A percentile compares a stretch with the other conserved stretches of the same genome.
phyloP scores from a whole-genome alignment of 2,113 vertebrate genomes.

The Ramphastos sulfuratus region DNA sequence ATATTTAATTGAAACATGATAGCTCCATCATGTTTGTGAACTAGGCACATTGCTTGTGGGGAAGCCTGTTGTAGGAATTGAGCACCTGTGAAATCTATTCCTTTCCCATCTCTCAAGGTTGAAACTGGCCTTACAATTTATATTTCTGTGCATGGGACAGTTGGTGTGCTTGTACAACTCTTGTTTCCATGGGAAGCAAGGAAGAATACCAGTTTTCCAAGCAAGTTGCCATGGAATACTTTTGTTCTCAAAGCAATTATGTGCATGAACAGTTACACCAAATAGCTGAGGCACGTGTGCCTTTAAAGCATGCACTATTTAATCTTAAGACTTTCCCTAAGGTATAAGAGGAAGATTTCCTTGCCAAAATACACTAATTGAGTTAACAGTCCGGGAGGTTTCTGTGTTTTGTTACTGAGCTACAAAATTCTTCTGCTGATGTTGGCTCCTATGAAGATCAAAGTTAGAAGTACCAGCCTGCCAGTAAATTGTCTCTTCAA shows the following conservation, averaged over 20 bases:
- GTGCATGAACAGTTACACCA: not conserved
- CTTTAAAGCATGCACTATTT: conserved; percentile 31
- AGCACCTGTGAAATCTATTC: not conserved
- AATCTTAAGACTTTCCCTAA: conserved; percentile 25
- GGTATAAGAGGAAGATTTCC: conserved; percentile 10
- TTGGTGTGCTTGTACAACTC: not conserved
- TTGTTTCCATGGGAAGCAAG: not conserved
- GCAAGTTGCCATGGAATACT: not conserved
- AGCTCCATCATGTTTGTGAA: not conserved
- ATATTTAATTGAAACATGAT: not conserved
- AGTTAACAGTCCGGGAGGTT: conserved; percentile 36
- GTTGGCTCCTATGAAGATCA: conserved; percentile 38
- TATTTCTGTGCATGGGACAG: not conserved
- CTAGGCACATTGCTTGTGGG: not conserved
- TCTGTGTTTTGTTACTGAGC: conserved; percentile 52
- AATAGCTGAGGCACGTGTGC: not conserved
- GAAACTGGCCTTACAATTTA: not conserved
- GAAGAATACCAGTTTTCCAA: not conserved
- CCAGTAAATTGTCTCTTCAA: conserved; percentile 30
- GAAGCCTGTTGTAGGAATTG: not conserved
- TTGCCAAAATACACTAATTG: conserved; percentile 49
- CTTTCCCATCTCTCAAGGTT: not conserved
- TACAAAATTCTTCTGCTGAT: conserved; percentile 10
- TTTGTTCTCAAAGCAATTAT: not conserved
- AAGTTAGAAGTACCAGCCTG: conserved; percentile 22